Base-by-base conservation (phyloP, 2,797 vertebrate species). In the Ciconia nigra region DNA sequence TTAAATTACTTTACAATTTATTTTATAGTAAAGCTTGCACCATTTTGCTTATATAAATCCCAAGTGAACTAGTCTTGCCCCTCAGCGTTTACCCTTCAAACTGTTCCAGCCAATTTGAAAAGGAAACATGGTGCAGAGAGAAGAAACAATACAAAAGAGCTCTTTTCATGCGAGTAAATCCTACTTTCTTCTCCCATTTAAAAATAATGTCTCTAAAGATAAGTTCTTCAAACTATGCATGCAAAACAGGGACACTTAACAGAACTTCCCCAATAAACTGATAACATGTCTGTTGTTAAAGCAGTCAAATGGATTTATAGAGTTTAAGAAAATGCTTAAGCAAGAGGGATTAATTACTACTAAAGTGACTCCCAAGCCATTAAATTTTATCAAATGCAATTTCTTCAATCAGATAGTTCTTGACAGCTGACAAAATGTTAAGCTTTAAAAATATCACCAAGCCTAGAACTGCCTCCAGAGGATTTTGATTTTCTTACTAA, bases 361-460 rank as follows among this genome's bases (percentile, higher is more conserved):
- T 76, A 65, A 95, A 93, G 81, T 76, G 51, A 91, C 84, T 91
- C 61, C 79, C 87, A 89, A 96, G 52, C 65, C 72, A 92, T 91
- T 79, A 87, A 44, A 91, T 88, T 95, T 88, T 94, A 93, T 89
- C 92, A 96, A 94, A 81, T 71, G 58, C n/a, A 89, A 78, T 92
- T 89, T 58, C 25, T 89, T 93, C 31, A 0, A 92, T 95, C 69
- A 91, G 61, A 83, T 66, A 85, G 46, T 54, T 87, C 71, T 92
- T 93, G 93, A 96, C 87, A 97, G 84, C 79, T 91, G 93, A 92
- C 92, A 95, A 96, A 96, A 92, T 72, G 33, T 83, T 93, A 91
- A 93, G 85, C 77, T 94, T 94, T 59, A 91, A 91, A 96, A 95
- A 87, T 88, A 94, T 85, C 67, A 83, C 62, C 65, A 73, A 88